Evolutionary conservation across 2,888 invertebrate genomes (phyloP).

Genomic region (Notodonta dromedarius): DNA sequence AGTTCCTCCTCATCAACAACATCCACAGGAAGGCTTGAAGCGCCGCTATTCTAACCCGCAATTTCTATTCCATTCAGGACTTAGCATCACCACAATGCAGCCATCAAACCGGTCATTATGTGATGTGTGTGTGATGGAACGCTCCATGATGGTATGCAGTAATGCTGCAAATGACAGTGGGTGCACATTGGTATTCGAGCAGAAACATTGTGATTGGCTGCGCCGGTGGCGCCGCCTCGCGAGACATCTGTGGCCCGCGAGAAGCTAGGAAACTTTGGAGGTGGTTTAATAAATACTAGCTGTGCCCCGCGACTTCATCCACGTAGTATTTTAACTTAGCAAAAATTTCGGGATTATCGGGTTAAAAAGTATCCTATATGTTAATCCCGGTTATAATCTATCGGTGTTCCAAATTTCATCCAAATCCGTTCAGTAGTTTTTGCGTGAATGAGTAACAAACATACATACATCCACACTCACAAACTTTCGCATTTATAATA

Average conservation of each 20-base stretch:
- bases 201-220: not conserved
- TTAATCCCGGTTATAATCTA: too few species aligned
- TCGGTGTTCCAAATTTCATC: too few species aligned
- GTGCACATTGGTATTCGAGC: slow-evolving; percentile 1
- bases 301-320: too few species aligned
- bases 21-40: not conserved
- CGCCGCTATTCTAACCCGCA: not conserved
- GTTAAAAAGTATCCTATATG: too few species aligned
- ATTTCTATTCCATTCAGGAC: slow-evolving; percentile 10
- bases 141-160: not conserved
- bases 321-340: too few species aligned
- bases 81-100: not conserved
- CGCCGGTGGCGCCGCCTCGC: slow-evolving; percentile 2
- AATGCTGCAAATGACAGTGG: not conserved
- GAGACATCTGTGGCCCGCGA: slow-evolving; percentile 1
- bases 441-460: too few species aligned
- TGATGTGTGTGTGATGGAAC: too few species aligned
- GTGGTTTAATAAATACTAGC: not conserved
- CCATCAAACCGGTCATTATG: slow-evolving; percentile 3
- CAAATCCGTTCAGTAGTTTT: too few species aligned
- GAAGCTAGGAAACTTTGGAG: not conserved
- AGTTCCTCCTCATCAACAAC: not conserved
- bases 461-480: too few species aligned
- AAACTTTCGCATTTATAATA: too few species aligned
- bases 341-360: too few species aligned